Conservation (phyloP, 2,113 vertebrate genomes). For the Apaloderma vittatum region DNA sequence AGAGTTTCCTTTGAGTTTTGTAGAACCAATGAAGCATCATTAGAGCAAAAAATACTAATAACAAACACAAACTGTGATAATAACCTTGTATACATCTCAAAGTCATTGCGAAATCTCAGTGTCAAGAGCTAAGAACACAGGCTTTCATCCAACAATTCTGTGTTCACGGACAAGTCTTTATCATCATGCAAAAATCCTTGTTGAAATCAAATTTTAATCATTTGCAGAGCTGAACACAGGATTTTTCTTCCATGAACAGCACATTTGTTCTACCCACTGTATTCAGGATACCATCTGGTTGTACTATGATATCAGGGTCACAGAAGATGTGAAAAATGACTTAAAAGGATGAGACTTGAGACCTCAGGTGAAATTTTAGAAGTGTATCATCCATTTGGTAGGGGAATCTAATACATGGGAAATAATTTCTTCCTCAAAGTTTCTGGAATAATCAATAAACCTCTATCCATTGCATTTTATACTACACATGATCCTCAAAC, state of each 20-base stretch:
- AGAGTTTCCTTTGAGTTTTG: not conserved
- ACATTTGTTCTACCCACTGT: not conserved
- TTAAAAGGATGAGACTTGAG: not conserved
- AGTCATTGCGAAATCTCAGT: not conserved
- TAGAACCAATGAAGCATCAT: not conserved
- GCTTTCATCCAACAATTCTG: not conserved
- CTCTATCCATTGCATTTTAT: not conserved
- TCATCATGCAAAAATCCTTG: not conserved
- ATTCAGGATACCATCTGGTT: not conserved
- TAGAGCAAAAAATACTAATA: not conserved
- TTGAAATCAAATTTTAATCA: not conserved
- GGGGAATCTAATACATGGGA: not conserved
- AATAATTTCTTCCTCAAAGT: not conserved
- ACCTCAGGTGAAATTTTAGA: not conserved
- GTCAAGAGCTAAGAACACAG: not conserved
- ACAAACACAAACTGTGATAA: not conserved
- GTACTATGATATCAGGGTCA: not conserved
- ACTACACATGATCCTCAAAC: not conserved
- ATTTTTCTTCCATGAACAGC: not conserved
- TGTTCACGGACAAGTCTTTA: not conserved
- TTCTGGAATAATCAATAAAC: not conserved
- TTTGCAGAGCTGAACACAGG: not conserved
- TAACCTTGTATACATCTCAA: not conserved
- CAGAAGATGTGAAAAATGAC: not conserved
- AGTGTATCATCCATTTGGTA: not conserved